Conservation (phyloP, 92 coral and sea anemone species). For the Zoanthus solanderi region DNA sequence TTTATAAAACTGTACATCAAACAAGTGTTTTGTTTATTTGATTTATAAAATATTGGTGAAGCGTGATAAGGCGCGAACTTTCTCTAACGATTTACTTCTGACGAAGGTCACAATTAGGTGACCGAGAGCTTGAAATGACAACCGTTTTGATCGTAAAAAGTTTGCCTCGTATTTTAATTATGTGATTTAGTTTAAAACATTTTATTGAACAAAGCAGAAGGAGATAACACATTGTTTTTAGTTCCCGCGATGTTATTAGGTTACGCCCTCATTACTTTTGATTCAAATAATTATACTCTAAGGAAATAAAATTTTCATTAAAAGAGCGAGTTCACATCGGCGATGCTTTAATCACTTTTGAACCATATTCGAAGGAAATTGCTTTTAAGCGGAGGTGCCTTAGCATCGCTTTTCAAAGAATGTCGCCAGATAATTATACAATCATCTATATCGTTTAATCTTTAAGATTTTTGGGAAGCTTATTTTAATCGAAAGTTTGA, state of each 20-base stretch:
- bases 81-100: no score
- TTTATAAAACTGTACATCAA: no score
- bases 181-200: neutral
- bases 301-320: neutral
- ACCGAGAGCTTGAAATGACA: no score
- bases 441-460: neutral
- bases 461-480: neutral
- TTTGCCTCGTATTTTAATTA: neutral
- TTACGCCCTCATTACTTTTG: neutral
- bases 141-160: no score
- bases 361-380: neutral
- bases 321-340: neutral
- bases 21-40: no score
- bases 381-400: neutral
- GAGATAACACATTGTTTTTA: no score
- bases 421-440: neutral
- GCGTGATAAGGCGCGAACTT: no score
- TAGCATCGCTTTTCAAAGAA: neutral
- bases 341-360: neutral
- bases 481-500: neutral
- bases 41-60: no score
- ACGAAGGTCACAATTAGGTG: no score
- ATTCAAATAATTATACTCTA: neutral
- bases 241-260: neutral
- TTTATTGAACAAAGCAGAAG: neutral